These are phyloP conservation scores for Eilema caniola DNA, from an alignment of 2,888 invertebrate species.

Conservation along the genomic window DNA sequence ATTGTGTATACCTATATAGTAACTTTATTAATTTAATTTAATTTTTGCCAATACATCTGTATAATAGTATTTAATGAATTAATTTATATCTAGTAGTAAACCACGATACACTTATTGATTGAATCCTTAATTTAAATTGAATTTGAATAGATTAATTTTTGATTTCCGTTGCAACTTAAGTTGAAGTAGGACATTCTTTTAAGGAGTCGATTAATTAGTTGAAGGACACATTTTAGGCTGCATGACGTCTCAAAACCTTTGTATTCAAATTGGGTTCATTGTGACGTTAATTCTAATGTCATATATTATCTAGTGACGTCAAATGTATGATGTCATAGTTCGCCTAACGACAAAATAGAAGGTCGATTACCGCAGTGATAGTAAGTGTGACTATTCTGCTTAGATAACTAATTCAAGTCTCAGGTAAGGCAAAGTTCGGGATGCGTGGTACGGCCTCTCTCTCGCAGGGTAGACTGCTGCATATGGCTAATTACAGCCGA, in stretches of 20 bases:
- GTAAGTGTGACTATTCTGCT: background rate
- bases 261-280: constrained; percentile 5
- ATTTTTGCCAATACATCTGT: too few species aligned
- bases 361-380: background rate
- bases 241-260: background rate
- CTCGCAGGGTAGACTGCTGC: too few species aligned
- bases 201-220: background rate
- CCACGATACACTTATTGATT: too few species aligned
- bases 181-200: background rate
- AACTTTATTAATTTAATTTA: too few species aligned
- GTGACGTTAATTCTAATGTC: background rate
- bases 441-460: too few species aligned
- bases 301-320: background rate
- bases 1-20: too few species aligned
- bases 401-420: background rate
- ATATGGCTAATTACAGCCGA: too few species aligned
- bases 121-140: too few species aligned
- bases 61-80: too few species aligned
- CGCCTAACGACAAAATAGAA: background rate
- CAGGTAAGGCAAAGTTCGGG: too few species aligned
- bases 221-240: background rate
- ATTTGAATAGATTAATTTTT: too few species aligned
- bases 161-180: background rate
- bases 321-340: background rate
- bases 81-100: too few species aligned